phyloP scores from a whole-genome alignment of 2,113 vertebrate genomes.

The Amphiprion percula region DNA sequence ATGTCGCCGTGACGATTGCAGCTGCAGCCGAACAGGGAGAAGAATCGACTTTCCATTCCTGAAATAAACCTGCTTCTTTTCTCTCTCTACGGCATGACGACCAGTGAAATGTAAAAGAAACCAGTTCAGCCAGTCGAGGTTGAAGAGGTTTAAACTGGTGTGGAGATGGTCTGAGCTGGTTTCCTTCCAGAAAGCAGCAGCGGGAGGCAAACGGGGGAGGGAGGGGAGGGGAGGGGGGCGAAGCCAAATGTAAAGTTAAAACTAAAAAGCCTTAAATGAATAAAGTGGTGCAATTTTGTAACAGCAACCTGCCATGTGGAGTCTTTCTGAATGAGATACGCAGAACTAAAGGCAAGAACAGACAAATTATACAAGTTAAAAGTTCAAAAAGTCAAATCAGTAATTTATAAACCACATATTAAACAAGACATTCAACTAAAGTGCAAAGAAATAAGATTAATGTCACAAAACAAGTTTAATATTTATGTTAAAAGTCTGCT shows the following conservation, averaged over 20 bases:
- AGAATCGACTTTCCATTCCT: conserved; percentile 36
- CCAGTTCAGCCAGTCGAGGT: conserved; percentile 51
- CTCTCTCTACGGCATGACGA: conserved; percentile 68
- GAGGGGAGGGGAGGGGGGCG: conserved; percentile 12
- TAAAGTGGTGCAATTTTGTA: conserved; percentile 83
- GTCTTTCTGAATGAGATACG: background rate
- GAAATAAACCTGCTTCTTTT: conserved; percentile 59
- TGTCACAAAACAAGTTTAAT: too few species aligned
- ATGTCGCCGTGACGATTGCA: conserved; percentile 34
- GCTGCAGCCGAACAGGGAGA: conserved; percentile 48
- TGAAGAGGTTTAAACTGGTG: background rate
- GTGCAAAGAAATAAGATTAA: too few species aligned
- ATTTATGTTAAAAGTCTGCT: too few species aligned
- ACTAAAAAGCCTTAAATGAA: conserved; percentile 84
- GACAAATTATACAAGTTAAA: too few species aligned
- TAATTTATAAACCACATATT: too few species aligned
- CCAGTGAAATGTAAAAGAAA: conserved; percentile 74
- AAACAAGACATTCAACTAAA: too few species aligned
- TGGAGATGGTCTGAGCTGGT: conserved; percentile 49
- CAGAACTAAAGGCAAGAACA: too few species aligned
- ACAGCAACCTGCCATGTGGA: conserved; percentile 53
- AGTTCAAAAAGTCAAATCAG: too few species aligned
- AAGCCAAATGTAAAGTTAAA: conserved; percentile 81
- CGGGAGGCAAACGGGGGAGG: background rate
- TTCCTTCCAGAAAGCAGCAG: conserved; percentile 53